A percentile compares a stretch with the other conserved stretches of the same genome.
phyloP scores from a whole-genome alignment of 2,797 vertebrate species.

The Heliangelus exortis region DNA sequence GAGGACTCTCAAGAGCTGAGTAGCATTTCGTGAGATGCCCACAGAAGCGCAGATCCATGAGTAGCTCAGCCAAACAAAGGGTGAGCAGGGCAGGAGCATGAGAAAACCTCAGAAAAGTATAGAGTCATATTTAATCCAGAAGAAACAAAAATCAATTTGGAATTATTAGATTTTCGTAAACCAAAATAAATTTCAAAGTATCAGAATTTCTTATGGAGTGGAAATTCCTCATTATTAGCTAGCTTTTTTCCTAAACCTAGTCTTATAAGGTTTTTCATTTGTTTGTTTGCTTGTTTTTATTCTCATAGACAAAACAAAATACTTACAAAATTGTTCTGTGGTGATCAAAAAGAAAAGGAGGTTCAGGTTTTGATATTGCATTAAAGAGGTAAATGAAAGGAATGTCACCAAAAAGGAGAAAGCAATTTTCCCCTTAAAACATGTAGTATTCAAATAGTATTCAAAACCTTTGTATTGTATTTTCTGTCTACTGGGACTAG shows the following conservation, averaged over 20 bases:
- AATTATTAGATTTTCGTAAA: neutral
- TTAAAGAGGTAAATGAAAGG: neutral
- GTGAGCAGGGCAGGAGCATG: neutral
- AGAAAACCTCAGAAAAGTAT: neutral
- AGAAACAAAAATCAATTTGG: neutral
- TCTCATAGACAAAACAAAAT: neutral
- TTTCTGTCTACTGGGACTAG: neutral
- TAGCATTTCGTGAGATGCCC: neutral
- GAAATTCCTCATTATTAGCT: neutral
- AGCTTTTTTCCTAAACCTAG: neutral
- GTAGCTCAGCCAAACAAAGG: neutral
- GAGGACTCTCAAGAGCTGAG: accelerated
- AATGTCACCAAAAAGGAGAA: neutral
- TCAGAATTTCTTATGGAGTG: neutral
- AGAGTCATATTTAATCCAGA: neutral
- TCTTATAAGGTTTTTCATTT: neutral
- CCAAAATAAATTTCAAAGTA: neutral
- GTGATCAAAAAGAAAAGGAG: neutral
- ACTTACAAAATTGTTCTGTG: neutral
- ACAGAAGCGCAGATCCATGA: neutral
- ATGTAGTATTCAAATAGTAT: neutral
- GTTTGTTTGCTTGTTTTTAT: neutral
- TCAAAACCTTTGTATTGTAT: neutral
- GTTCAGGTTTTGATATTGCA: neutral
- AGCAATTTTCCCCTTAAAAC: neutral